Evolutionary conservation across 2,797 vertebrate species (phyloP).

Genomic region (Spinus pinus): DNA sequence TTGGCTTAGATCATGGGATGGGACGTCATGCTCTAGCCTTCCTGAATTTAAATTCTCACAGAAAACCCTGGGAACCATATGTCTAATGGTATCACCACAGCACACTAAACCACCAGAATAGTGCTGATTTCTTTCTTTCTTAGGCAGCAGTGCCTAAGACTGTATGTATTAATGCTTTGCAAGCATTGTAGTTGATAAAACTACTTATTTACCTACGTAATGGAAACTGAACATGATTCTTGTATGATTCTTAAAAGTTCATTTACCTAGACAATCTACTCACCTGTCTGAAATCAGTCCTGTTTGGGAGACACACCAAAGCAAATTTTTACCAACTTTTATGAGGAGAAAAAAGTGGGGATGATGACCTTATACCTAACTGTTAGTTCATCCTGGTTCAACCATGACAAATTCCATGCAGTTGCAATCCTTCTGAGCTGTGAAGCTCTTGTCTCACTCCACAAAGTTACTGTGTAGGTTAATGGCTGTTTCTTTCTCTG

Average conservation of each 20-base stretch:
- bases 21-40: neutral
- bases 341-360: neutral
- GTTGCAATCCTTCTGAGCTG: neutral
- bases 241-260: neutral
- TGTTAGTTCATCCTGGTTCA: neutral
- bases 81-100: neutral
- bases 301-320: neutral
- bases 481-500: neutral
- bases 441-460: neutral
- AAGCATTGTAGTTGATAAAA: neutral
- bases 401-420: neutral
- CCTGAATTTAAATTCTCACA: neutral
- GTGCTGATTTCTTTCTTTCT: neutral
- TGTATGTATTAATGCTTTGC: neutral
- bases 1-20: neutral
- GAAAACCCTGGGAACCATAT: neutral
- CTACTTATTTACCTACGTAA: neutral
- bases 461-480: neutral
- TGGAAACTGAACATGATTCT: neutral
- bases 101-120: neutral
- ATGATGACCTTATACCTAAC: neutral
- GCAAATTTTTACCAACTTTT: neutral
- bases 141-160: neutral
- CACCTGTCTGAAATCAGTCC: neutral
- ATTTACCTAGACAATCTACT: neutral